These are phyloP conservation scores for Acanthosepion esculentum DNA, from an alignment of 2,888 invertebrate species.

Conservation along the genomic window DNA sequence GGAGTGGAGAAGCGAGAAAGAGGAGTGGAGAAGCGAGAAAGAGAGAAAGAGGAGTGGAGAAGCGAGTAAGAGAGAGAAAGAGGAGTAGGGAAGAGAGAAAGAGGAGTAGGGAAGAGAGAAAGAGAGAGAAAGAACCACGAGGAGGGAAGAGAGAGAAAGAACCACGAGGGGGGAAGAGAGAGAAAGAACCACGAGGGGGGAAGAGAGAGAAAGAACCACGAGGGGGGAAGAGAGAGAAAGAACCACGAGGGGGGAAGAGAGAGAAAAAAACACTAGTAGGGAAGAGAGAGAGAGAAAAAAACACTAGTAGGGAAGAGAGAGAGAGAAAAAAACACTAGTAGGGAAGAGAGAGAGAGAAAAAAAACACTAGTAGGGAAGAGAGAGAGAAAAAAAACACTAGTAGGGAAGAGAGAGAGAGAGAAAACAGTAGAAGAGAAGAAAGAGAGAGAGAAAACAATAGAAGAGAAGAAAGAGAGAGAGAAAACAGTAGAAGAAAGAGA, in stretches of 20 bases:
- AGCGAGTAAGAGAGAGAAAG: too few relatives aligned
- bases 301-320: constrained; percentile 25
- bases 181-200: not conserved
- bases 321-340: constrained; percentile 46
- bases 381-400: constrained; percentile 47
- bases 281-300: constrained; percentile 41
- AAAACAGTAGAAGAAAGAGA: not conserved
- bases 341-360: constrained; percentile 5
- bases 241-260: not conserved
- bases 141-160: not conserved
- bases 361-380: not conserved
- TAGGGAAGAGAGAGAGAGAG: constrained; percentile 45
- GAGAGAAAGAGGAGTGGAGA: too few relatives aligned
- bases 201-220: too few relatives aligned
- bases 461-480: not conserved
- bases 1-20: too few relatives aligned
- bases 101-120: too few relatives aligned
- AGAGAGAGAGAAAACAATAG: not conserved
- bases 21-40: too few relatives aligned
- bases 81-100: too few relatives aligned
- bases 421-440: not conserved
- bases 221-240: too few relatives aligned
- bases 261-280: not conserved
- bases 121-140: too few relatives aligned
- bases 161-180: not conserved